These are phyloP conservation scores for Amphimedon queenslandica DNA, from an alignment of 37 sponge, comb jelly and placozoan species.

Conservation along the genomic window DNA sequence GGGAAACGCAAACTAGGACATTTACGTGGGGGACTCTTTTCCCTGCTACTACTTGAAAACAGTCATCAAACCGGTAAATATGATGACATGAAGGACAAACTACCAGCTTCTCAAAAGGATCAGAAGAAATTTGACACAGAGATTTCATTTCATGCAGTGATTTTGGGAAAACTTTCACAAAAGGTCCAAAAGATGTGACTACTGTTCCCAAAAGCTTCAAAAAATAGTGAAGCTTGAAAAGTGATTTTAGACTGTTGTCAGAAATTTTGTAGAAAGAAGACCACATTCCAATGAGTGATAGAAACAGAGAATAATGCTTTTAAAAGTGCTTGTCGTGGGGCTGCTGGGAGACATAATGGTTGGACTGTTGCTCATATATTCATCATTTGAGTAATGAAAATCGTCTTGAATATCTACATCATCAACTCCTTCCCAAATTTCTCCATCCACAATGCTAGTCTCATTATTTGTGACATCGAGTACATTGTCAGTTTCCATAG, in stretches of 20 bases:
- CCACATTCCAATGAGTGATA: neutral
- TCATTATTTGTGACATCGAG: too few relatives aligned
- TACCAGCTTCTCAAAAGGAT: neutral
- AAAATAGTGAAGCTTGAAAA: neutral
- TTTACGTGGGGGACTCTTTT: neutral
- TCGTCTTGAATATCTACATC: too few relatives aligned
- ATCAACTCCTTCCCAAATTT: too few relatives aligned
- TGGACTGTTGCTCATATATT: too few relatives aligned
- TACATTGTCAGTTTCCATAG: too few relatives aligned
- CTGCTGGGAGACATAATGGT: too few relatives aligned
- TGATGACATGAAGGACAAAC: neutral
- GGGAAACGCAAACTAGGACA: constrained; percentile 5
- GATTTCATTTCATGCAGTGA: neutral
- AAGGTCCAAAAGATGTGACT: neutral
- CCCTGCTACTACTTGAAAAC: neutral
- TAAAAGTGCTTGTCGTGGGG: neutral
- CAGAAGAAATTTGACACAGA: neutral
- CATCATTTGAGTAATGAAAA: too few relatives aligned
- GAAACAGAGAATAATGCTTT: neutral
- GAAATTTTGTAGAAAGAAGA: neutral
- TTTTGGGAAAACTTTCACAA: neutral
- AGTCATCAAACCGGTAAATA: neutral
- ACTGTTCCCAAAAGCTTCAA: neutral
- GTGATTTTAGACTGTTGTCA: neutral
- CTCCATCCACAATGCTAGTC: too few relatives aligned